These are phyloP conservation scores for Cylas formicarius DNA, from an alignment of 1,140 invertebrate genomes.

Conservation along the genomic window DNA sequence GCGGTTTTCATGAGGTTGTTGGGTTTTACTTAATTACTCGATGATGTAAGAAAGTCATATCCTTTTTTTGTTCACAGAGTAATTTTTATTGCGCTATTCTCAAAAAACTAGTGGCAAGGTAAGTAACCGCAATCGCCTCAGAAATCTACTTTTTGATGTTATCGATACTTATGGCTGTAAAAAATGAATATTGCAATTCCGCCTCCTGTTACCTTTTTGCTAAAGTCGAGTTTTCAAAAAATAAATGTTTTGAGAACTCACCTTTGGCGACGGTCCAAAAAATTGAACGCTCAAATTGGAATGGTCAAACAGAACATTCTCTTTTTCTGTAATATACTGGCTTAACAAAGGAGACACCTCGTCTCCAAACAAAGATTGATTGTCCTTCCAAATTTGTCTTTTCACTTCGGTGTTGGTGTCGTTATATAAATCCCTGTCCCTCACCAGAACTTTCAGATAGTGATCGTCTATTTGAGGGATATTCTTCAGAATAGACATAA, in stretches of 20 bases:
- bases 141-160: no score
- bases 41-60: no score
- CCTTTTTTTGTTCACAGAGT: no score
- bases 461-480: slow-evolving; percentile 91
- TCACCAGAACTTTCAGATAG: slow-evolving; percentile 77
- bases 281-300: slow-evolving; percentile 82
- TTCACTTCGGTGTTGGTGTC: slow-evolving; percentile 94
- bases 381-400: slow-evolving; percentile 96
- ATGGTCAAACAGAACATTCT: slow-evolving; percentile 85
- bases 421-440: slow-evolving; percentile 87
- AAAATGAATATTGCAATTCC: no score
- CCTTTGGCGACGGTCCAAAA: slow-evolving; percentile 86
- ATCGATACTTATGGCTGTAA: no score
- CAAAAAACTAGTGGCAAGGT: no score
- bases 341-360: slow-evolving; percentile 92
- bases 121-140: no score
- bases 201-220: no score
- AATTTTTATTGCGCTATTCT: no score
- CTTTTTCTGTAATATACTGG: slow-evolving; percentile 90
- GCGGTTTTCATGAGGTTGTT: no score
- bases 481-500: slow-evolving; percentile 91
- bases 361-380: slow-evolving; percentile 93
- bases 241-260: slow-evolving; percentile 35
- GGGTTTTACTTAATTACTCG: no score
- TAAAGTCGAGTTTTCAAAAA: no score